Percentiles rank a stretch among this genome's conserved stretches.
Evolutionary conservation across 2,888 invertebrate genomes (phyloP).

Genomic region (Agriopis aurantiaria): DNA sequence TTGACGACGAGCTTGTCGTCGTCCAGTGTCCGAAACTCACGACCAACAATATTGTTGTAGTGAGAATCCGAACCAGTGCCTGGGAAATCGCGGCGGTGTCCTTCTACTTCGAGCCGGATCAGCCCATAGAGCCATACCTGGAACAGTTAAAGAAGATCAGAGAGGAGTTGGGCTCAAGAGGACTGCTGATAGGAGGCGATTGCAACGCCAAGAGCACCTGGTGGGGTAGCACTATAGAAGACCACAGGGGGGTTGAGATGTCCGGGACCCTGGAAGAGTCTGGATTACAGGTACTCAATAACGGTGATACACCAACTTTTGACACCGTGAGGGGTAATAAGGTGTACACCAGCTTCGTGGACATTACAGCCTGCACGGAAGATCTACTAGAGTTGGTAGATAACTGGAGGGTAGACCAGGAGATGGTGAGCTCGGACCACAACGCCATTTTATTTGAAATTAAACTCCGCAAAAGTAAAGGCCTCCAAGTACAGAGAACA

Average conservation of each 20-base stretch:
- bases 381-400: no score
- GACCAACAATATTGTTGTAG: constrained; percentile 32
- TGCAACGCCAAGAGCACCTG: neutral
- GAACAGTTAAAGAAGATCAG: constrained; percentile 21
- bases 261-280: no score
- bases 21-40: constrained; percentile 4
- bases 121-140: constrained; percentile 34
- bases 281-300: neutral
- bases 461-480: no score
- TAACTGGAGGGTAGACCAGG: constrained; percentile 3
- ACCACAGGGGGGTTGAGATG: no score
- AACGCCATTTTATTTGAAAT: neutral
- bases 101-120: constrained; percentile 35
- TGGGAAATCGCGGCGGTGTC: constrained; percentile 37
- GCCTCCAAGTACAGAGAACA: no score
- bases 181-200: neutral
- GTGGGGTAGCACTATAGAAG: no score
- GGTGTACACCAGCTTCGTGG: neutral
- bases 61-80: constrained; percentile 24
- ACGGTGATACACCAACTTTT: neutral
- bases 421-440: constrained; percentile 7
- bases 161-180: neutral
- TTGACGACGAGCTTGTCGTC: constrained; percentile 19
- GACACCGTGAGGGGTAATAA: neutral
- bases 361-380: neutral